A percentile compares a stretch with the other conserved stretches of the same genome.
These are phyloP conservation scores for Enteromius treurensis DNA, from an alignment of 2,797 vertebrate species.

Conservation along the genomic window DNA sequence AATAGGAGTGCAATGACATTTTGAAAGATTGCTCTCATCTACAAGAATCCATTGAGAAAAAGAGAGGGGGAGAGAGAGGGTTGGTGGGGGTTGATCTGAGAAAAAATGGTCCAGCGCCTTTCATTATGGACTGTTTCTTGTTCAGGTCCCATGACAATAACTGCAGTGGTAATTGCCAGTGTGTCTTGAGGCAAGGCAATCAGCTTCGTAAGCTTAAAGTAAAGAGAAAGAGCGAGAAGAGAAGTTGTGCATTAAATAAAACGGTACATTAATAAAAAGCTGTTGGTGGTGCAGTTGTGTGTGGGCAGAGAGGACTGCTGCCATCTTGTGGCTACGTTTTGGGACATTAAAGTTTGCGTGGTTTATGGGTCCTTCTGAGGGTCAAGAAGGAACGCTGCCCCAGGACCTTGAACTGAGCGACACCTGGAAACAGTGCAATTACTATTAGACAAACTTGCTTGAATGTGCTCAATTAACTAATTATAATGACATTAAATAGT, in stretches of 20 bases:
- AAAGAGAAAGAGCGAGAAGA: neutral
- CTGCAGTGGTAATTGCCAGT: constrained; percentile 10
- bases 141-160: constrained; percentile 30
- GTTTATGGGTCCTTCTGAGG: neutral
- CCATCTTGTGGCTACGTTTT: constrained; percentile 58
- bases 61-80: neutral
- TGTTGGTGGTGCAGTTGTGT: constrained; percentile 23
- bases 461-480: neutral
- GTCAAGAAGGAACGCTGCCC: neutral
- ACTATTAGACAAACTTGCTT: neutral
- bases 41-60: constrained; percentile 23
- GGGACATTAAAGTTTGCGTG: neutral
- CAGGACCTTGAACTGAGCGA: neutral
- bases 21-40: constrained; percentile 32
- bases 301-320: constrained; percentile 58
- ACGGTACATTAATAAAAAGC: constrained; percentile 9
- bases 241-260: constrained; percentile 23
- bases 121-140: constrained; percentile 7
- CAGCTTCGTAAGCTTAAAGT: neutral
- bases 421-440: neutral
- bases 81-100: neutral
- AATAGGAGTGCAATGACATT: constrained; percentile 18
- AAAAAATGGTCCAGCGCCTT: constrained; percentile 25
- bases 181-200: constrained; percentile 16
- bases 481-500: neutral